A percentile compares a stretch with the other conserved stretches of the same genome.
These are phyloP conservation scores for Spheniscus mendiculus DNA, from an alignment of 2,113 vertebrate species.

Conservation along the genomic window DNA sequence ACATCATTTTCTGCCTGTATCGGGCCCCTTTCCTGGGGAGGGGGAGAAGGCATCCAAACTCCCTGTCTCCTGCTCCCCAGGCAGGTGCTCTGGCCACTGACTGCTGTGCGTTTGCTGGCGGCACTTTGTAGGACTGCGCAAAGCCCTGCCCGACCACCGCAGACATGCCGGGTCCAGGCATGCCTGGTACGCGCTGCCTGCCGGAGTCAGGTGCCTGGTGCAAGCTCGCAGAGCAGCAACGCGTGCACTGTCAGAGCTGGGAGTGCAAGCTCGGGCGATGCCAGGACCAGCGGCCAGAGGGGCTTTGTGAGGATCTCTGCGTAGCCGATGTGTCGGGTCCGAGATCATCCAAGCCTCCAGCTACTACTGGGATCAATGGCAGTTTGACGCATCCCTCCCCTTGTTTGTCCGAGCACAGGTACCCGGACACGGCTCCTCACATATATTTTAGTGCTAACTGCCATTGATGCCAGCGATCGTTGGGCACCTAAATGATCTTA, in stretches of 20 bases:
- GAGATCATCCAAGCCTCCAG: not conserved
- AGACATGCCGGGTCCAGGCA: accelerated
- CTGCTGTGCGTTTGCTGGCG: not conserved
- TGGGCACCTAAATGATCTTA: not conserved
- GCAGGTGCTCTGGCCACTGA: not conserved
- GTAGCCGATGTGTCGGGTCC: accelerated
- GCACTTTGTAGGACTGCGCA: accelerated
- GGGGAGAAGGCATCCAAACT: no score
- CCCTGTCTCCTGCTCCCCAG: not conserved
- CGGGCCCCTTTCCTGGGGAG: no score
- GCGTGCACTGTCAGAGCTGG: accelerated
- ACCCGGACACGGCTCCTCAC: not conserved
- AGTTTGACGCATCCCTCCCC: accelerated
- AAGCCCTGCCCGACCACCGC: not conserved
- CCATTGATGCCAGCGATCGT: accelerated
- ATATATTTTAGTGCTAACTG: accelerated
- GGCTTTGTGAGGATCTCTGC: not conserved
- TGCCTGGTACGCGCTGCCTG: not conserved
- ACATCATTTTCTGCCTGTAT: accelerated
- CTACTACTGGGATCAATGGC: accelerated
- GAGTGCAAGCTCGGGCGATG: accelerated
- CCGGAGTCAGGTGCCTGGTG: accelerated
- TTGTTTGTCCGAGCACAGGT: accelerated
- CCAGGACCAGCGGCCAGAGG: not conserved
- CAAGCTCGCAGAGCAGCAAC: accelerated